Conservation (phyloP, 2,113 vertebrate genomes). For the Bufo bufo region DNA sequence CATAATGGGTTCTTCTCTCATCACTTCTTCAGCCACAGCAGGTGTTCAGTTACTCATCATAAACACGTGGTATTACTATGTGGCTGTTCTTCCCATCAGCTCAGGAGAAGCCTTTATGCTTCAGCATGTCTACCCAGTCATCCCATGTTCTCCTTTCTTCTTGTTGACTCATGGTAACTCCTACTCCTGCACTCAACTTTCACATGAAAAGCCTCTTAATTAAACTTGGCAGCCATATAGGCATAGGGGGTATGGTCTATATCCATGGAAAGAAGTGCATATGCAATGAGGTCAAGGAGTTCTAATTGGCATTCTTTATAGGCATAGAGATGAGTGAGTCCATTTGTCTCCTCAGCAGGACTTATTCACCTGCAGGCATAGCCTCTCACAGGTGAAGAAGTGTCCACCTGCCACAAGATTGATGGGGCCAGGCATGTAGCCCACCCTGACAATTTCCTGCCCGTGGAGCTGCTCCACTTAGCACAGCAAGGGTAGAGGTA, state of each 20-base stretch:
- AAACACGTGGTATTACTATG: slow-evolving; percentile 22
- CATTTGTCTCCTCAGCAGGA: too few relatives aligned
- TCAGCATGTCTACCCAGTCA: slow-evolving; percentile 2
- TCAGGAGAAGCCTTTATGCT: not conserved
- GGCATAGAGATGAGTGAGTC: too few relatives aligned
- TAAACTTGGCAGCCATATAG: not conserved
- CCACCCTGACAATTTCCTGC: too few relatives aligned
- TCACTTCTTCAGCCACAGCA: slow-evolving; percentile 27
- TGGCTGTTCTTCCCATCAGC: not conserved
- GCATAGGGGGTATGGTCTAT: not conserved
- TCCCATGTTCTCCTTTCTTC: not conserved
- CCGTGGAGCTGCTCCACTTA: too few relatives aligned
- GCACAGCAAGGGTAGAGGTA: too few relatives aligned
- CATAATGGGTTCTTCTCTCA: slow-evolving; percentile 11
- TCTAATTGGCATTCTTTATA: not conserved
- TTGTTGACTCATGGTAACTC: slow-evolving; percentile 47
- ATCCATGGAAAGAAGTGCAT: not conserved
- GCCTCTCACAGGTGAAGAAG: too few relatives aligned
- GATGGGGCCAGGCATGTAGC: too few relatives aligned
- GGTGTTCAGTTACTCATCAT: slow-evolving; percentile 42
- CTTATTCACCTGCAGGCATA: too few relatives aligned
- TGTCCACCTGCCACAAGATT: too few relatives aligned
- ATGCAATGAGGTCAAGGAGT: not conserved
- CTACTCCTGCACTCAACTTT: not conserved
- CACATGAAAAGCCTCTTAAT: not conserved